phyloP scores from a whole-genome alignment of 2,888 invertebrate genomes.

The Cosmopolites sordidus region DNA sequence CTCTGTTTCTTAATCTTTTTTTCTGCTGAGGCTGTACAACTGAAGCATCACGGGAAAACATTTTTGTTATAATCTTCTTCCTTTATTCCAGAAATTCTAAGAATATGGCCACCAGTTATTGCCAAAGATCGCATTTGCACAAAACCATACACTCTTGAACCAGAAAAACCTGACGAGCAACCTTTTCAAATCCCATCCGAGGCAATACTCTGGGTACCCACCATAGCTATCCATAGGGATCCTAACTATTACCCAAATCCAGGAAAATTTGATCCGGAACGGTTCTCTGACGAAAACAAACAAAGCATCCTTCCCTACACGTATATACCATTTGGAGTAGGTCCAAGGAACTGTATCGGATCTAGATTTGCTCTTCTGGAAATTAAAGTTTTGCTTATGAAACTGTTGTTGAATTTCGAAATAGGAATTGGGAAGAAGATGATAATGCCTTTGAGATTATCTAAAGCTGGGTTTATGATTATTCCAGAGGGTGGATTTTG shows the following conservation, averaged over 20 bases:
- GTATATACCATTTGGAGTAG: conserved; percentile 53
- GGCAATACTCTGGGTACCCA: conserved; percentile 39
- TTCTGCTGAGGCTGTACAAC: neutral
- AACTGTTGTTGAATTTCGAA: conserved; percentile 37
- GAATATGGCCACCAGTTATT: conserved; percentile 51
- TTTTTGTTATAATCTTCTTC: no score
- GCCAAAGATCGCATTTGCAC: conserved; percentile 51
- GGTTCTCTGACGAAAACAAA: conserved; percentile 37
- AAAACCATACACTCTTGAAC: conserved; percentile 46
- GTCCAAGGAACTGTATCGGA: conserved; percentile 54
- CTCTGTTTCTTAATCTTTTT: neutral
- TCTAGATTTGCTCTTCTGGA: conserved; percentile 45
- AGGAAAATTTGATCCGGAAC: conserved; percentile 49
- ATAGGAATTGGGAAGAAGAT: conserved; percentile 37
- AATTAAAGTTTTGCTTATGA: conserved; percentile 27
- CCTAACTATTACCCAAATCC: conserved; percentile 48
- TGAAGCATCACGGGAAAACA: no score
- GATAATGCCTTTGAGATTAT: conserved; percentile 33
- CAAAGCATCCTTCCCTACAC: conserved; percentile 49
- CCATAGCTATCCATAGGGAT: conserved; percentile 46
- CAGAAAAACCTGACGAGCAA: conserved; percentile 29
- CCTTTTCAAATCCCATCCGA: conserved; percentile 35
- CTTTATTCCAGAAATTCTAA: conserved; percentile 46
- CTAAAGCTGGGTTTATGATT: conserved; percentile 24
- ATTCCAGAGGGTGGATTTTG: conserved; percentile 14